These are phyloP conservation scores for Bombus impatiens DNA, from an alignment of 1,140 invertebrate species.

Conservation along the genomic window DNA sequence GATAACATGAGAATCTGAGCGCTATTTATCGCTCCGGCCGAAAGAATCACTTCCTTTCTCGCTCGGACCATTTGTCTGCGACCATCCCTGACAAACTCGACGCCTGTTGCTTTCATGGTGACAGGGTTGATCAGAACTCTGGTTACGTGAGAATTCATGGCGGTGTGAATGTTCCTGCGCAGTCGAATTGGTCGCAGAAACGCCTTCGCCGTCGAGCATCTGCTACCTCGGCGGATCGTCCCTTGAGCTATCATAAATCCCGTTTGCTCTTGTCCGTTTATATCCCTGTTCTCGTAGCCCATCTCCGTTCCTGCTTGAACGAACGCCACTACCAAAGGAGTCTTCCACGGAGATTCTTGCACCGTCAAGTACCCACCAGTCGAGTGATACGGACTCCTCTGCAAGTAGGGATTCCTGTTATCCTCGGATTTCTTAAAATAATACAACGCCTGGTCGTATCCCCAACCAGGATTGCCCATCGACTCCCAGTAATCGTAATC, in stretches of 20 bases:
- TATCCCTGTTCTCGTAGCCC: constrained; percentile 93
- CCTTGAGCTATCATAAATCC: constrained; percentile 95
- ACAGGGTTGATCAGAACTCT: constrained; percentile 88
- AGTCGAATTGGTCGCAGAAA: constrained; percentile 91
- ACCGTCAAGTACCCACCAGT: constrained; percentile 91
- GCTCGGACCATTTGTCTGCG: constrained; percentile 86
- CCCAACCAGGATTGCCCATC: constrained; percentile 94
- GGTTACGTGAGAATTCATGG: constrained; percentile 89
- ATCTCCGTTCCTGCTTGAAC: constrained; percentile 93
- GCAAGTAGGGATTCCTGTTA: constrained; percentile 91
- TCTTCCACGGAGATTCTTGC: constrained; percentile 92
- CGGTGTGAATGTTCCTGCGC: constrained; percentile 90
- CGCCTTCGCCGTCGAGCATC: constrained; percentile 95
- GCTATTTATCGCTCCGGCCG: constrained; percentile 90
- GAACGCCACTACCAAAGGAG: constrained; percentile 90
- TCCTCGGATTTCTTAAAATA: constrained; percentile 96
- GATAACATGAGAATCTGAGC: constrained; percentile 94
- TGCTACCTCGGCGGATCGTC: constrained; percentile 91
- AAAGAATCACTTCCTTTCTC: constrained; percentile 89
- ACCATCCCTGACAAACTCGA: constrained; percentile 89
- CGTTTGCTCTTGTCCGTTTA: constrained; percentile 91
- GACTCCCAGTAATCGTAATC: constrained; percentile 97
- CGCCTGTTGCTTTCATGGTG: constrained; percentile 88
- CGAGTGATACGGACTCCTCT: constrained; percentile 87
- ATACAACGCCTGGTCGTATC: constrained; percentile 92